Conservation (phyloP, 2,113 vertebrate species). For the Pterocles orientalis region DNA sequence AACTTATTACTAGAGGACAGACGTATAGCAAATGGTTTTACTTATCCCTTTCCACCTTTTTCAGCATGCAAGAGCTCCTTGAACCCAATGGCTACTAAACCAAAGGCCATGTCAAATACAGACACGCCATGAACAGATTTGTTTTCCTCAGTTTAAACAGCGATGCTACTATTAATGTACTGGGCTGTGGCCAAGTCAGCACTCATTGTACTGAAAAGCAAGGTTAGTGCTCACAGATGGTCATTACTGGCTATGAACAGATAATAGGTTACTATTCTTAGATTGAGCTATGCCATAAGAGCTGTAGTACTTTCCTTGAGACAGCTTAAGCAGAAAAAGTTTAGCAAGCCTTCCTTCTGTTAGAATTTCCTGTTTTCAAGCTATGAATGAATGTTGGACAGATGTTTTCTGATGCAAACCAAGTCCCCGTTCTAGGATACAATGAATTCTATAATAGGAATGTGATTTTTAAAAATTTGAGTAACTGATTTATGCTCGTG, state of each 20-base stretch:
- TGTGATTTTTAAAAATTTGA: neutral
- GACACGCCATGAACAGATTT: neutral
- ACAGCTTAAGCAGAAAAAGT: neutral
- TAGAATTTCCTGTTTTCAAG: conserved; percentile 13
- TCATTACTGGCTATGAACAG: neutral
- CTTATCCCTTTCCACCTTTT: neutral
- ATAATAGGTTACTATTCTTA: neutral
- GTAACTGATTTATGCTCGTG: neutral
- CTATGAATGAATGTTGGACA: neutral
- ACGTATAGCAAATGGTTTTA: neutral
- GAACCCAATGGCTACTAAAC: neutral
- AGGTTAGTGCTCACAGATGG: neutral
- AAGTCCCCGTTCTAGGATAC: neutral
- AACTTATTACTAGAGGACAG: neutral
- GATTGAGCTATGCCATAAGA: neutral
- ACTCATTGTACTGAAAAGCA: neutral
- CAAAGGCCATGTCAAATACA: neutral
- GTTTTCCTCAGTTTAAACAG: neutral
- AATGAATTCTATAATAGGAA: neutral
- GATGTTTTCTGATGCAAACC: conserved; percentile 6
- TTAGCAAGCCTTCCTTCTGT: neutral
- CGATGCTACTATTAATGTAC: neutral
- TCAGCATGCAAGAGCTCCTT: neutral
- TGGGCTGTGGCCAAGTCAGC: neutral
- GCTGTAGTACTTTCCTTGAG: neutral